phyloP scores from a whole-genome alignment of 1,140 invertebrate species.

The Phymastichus coffea region DNA sequence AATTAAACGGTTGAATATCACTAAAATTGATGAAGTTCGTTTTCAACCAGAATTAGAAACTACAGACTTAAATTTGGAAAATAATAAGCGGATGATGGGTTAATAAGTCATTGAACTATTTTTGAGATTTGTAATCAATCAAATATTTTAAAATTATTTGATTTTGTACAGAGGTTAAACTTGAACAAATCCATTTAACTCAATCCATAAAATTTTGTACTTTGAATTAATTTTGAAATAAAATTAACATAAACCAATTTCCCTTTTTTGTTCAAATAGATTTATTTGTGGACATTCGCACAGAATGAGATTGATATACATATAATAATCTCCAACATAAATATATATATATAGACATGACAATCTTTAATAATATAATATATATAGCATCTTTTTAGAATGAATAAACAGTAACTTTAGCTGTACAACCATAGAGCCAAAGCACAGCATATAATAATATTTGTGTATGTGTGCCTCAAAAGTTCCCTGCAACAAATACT shows the following conservation, averaged over 20 bases:
- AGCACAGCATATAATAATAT: conserved; percentile 10
- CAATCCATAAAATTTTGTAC: too few species aligned
- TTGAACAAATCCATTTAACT: too few species aligned
- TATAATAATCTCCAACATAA: conserved; percentile 22
- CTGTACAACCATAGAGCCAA: conserved; percentile 3
- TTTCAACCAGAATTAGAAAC: too few species aligned
- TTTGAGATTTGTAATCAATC: too few species aligned
- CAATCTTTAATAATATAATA: conserved; percentile 13
- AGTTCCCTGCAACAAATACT: conserved; percentile 10
- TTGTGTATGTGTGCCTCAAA: conserved; percentile 16
- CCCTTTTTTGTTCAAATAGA: conserved; percentile 27
- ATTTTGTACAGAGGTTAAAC: too few species aligned
- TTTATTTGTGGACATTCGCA: conserved; percentile 22
- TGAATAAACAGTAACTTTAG: conserved; percentile 10
- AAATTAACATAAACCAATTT: too few species aligned
- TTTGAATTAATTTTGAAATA: too few species aligned
- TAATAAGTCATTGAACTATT: too few species aligned
- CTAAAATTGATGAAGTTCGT: not conserved
- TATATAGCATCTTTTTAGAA: conserved; percentile 14
- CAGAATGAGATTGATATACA: conserved; percentile 13
- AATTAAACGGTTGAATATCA: not conserved
- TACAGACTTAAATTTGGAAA: too few species aligned
- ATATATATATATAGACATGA: conserved; percentile 19
- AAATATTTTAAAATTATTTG: too few species aligned
- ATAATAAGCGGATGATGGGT: too few species aligned